A percentile compares a stretch with the other conserved stretches of the same genome.
Evolutionary conservation across 2,888 invertebrate genomes (phyloP).

Genomic region (Caenorhabditis afra): DNA sequence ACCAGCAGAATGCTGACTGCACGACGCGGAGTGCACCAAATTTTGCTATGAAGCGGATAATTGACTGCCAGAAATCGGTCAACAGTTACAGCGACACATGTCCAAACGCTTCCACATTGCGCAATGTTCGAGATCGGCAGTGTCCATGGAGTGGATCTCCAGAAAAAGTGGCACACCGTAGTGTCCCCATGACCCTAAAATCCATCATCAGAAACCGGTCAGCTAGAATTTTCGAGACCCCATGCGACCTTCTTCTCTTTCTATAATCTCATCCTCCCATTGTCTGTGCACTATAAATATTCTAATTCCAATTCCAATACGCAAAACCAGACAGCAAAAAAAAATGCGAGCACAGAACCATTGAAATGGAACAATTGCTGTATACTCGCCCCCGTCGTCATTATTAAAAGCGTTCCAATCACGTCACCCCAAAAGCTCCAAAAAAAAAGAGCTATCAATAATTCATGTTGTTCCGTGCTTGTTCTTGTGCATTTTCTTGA

Average conservation of each 20-base stretch:
- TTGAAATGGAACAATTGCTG: too few relatives aligned
- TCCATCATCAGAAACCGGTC: too few relatives aligned
- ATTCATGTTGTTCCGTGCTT: too few relatives aligned
- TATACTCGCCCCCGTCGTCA: background rate
- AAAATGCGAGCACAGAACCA: background rate
- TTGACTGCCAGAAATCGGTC: constrained; percentile 78
- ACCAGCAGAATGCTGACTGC: constrained; percentile 66
- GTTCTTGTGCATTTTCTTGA: too few relatives aligned
- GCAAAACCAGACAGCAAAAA: background rate
- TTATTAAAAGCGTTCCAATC: too few relatives aligned
- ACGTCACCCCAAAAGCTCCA: too few relatives aligned
- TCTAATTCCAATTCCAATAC: background rate
- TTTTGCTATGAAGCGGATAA: constrained; percentile 75
- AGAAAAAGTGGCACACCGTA: constrained; percentile 76
- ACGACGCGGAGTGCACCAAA: constrained; percentile 74
- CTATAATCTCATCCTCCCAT: background rate
- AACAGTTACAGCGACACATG: constrained; percentile 79
- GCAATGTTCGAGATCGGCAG: constrained; percentile 76
- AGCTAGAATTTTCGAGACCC: background rate
- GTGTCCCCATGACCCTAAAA: constrained; percentile 54
- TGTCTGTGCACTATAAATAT: background rate
- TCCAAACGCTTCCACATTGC: constrained; percentile 77
- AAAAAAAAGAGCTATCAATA: too few relatives aligned
- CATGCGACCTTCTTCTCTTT: background rate
- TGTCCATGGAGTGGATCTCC: constrained; percentile 74